phyloP scores from a whole-genome alignment of 2,797 vertebrate genomes.

The Morus bassanus region DNA sequence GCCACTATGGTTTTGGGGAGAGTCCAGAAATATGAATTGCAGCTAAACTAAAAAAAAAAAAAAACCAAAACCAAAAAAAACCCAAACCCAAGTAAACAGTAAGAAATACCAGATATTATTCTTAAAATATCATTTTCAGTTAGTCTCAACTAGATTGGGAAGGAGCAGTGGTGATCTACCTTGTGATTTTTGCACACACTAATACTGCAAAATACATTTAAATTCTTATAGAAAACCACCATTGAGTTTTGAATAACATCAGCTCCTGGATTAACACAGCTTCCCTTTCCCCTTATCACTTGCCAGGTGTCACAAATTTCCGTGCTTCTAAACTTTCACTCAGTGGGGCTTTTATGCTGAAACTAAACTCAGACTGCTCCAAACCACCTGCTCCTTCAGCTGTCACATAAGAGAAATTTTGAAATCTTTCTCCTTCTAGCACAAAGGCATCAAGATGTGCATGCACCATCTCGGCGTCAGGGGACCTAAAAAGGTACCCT shows the following conservation, averaged over 20 bases:
- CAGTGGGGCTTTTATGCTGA: rapidly evolving
- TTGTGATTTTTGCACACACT: background rate
- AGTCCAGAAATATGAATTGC: background rate
- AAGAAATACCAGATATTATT: background rate
- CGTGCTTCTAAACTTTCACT: background rate
- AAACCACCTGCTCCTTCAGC: background rate
- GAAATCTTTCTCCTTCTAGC: background rate
- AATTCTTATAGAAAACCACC: background rate
- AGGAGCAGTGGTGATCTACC: background rate
- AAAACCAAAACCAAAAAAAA: background rate
- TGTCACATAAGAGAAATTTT: background rate
- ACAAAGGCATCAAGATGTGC: background rate
- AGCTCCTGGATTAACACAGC: background rate
- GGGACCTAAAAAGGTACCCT: background rate
- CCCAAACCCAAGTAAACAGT: background rate
- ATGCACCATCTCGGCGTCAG: no score
- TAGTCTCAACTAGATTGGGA: background rate
- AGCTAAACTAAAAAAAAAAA: background rate
- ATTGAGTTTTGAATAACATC: background rate
- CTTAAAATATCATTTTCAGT: background rate
- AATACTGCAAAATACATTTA: background rate
- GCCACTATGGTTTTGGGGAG: background rate
- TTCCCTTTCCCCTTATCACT: background rate
- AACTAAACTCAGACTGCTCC: background rate
- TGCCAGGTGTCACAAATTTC: background rate